Base-by-base conservation (phyloP, 2,797 vertebrate species). In the Erithacus rubecula region DNA sequence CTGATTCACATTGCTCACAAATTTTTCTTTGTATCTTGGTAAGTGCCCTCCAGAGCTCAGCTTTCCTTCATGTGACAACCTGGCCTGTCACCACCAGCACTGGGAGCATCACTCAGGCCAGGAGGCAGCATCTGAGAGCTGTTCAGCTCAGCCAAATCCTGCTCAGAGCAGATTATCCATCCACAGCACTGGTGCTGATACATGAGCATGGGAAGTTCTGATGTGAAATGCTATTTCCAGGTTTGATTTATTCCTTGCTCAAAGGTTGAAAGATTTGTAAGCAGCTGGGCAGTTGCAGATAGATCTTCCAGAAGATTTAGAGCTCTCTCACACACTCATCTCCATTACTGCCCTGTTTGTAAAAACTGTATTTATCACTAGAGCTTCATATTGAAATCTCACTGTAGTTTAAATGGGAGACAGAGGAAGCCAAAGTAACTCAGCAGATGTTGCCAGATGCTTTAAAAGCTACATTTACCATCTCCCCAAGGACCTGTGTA, bases 391-490 rank as follows among this genome's bases (percentile, higher is more conserved):
- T 8, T 58, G 58, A 68, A 90, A 69, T 62, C 53, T 71, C 3
- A 0, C 39, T 4, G 3, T 56, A 34, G 74, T 85, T 94, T 60
- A 92, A 69, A 55, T 12, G 44, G 37, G n/a, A 94, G 68, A 60
- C 2, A 20, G 68, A 87, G 64, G 76, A 93, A 90, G 52, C 39
- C 46, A 51, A 84, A 94, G 34, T 53, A 86, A 90, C 39, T 77
- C 74, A 53, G 67, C 86, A 94, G 77, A 95, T 77, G 71, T 76
- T 94, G 41, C 47, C 0, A 0, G 80, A 63, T 74, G 21, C 49
- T 82, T 84, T 90, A 77, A 79, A 79, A 93, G 23, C 47, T 91
- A 47, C n/a, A 56, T 67, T 95, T 81, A 82, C 90, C 76, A 44
- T 36, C 55, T 87, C 70, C 37, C 70, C 52, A 55, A 76, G 37